phyloP scores from a whole-genome alignment of 2,888 invertebrate species.

The Cheilosia soror region DNA sequence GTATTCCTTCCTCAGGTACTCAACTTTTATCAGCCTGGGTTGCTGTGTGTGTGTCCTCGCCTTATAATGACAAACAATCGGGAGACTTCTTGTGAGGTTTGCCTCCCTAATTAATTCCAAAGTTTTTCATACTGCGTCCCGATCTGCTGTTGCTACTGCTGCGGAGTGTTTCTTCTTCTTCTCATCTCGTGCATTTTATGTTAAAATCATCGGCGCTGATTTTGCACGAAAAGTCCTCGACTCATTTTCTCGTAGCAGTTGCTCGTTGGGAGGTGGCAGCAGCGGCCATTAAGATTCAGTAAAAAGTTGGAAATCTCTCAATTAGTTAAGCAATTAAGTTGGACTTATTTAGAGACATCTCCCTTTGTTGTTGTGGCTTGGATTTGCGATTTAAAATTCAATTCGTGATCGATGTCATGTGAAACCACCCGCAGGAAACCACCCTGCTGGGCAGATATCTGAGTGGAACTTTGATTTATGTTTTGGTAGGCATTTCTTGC shows the following conservation, averaged over 20 bases:
- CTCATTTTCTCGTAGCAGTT: constrained; percentile 48
- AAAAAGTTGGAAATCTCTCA: constrained; percentile 82
- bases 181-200: constrained; percentile 69
- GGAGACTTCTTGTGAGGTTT: constrained; percentile 74
- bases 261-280: constrained; percentile 73
- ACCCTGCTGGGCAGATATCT: constrained; percentile 61
- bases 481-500: constrained; percentile 47
- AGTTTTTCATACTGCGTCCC: constrained; percentile 67
- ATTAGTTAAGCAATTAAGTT: constrained; percentile 84
- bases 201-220: constrained; percentile 65
- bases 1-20: constrained; percentile 49
- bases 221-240: constrained; percentile 66
- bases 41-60: constrained; percentile 72
- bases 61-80: constrained; percentile 74
- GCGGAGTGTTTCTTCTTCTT: constrained; percentile 36
- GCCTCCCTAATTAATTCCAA: constrained; percentile 73
- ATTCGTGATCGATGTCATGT: constrained; percentile 74
- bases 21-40: constrained; percentile 61
- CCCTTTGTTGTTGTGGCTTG: constrained; percentile 41
- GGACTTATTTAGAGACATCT: constrained; percentile 76
- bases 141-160: constrained; percentile 46
- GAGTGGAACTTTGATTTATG: constrained; percentile 75
- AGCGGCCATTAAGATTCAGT: constrained; percentile 69
- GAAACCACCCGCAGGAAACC: constrained; percentile 72
- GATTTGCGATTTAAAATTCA: constrained; percentile 64